Evolutionary conservation across 2,888 invertebrate species (phyloP), one percentile per base, ranked within the genome.

Genomic region (Resseliella maxima): DNA sequence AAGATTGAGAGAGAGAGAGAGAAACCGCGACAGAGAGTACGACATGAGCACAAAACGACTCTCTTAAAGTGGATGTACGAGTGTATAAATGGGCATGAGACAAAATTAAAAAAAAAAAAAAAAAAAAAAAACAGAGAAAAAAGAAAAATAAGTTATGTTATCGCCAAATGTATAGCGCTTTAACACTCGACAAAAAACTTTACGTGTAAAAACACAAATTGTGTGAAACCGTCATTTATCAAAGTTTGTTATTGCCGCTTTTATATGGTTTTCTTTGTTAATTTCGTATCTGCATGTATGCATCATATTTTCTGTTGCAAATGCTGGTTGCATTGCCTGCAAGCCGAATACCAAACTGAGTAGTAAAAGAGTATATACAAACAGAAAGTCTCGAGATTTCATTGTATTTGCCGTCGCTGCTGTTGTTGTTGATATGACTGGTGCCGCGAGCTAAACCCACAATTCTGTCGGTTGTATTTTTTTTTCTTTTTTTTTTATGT

Each of bases 171-270:
- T 21, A 50, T 50, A 50, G 50, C 50, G 10, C 50, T 21, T 50
- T 50, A 50, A 50, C 50, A 50, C 50, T 50, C 50, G 18, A 50
- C 50, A 50, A 59, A 24, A 59, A 59, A n/a, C 24, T 59, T 59
- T 24, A 59, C 59, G 59, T 59, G 59, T 59, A 59, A 59, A 59
- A 59, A 59, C 59, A 59, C 59, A 59, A 59, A 59, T 59, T 59
- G 59, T 59, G 59, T 27, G 59, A 59, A 59, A 59, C 59, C 59
- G 59, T 59, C 59, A 59, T 59, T 59, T 59, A 59, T 59, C 59
- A 59, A 59, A 59, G 59, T 59, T 50, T 59, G 59, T 59, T 59
- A 59, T 59, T 59, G 59, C 59, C 59, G 27, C 59, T 59, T 59
- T 59, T 59, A 59, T 59, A 59, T 12, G 59, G 59, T 59, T 59